Conservation (phyloP, 1,140 invertebrate species). For the Drosophila persimilis region DNA sequence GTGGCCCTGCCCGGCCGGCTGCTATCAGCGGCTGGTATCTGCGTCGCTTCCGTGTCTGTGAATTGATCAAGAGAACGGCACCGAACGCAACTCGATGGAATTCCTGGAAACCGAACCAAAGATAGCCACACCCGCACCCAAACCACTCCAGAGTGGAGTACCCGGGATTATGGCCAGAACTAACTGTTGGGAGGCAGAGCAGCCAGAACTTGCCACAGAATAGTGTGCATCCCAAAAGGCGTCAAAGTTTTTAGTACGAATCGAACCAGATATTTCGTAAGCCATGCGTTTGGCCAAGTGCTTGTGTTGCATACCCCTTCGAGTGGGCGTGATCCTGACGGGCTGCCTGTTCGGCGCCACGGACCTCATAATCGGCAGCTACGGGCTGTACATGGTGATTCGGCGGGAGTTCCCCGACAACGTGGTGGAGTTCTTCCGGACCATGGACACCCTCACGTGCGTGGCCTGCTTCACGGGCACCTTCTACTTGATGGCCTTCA, state of each 20-base stretch:
- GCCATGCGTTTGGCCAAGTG: conserved; percentile 20
- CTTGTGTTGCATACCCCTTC: conserved; percentile 22
- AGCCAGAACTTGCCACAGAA: no score
- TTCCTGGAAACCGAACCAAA: background rate
- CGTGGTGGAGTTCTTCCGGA: conserved; percentile 15
- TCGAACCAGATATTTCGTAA: no score
- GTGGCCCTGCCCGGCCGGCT: conserved; percentile 8
- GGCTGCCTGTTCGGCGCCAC: conserved; percentile 13
- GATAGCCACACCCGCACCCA: no score
- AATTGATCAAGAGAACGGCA: conserved; percentile 44
- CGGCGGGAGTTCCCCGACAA: conserved; percentile 2
- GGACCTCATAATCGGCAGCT: conserved; percentile 6
- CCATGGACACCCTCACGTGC: conserved; percentile 17
- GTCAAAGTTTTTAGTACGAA: no score
- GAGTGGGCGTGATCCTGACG: conserved; percentile 5
- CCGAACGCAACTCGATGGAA: conserved; percentile 39
- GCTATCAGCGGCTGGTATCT: conserved; percentile 28
- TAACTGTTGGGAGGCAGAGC: conserved; percentile 2
- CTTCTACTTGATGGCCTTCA: conserved; percentile 10
- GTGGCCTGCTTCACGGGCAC: conserved; percentile 3
- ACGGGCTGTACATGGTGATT: conserved; percentile 12
- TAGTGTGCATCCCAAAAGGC: no score
- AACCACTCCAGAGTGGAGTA: conserved; percentile 14
- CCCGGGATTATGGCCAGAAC: conserved; percentile 32
- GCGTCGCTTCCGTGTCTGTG: conserved; percentile 43